These are phyloP conservation scores for Diabrotica undecimpunctata DNA, from an alignment of 1,140 invertebrate genomes.

Conservation along the genomic window DNA sequence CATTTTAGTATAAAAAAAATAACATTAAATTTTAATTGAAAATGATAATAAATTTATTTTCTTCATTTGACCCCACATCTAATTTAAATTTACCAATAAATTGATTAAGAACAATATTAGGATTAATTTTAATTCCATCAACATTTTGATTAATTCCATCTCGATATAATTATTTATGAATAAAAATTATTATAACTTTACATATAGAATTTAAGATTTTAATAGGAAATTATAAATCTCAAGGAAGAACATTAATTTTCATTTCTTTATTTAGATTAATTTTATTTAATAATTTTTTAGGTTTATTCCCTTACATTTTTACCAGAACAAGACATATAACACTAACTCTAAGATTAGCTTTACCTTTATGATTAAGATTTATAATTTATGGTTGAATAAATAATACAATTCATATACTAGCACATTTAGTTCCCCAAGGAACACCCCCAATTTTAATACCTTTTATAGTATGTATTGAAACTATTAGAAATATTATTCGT, in stretches of 20 bases:
- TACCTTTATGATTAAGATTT: conserved; percentile 59
- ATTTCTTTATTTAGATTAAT: conserved; percentile 54
- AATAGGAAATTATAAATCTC: conserved; percentile 43
- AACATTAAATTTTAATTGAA: conserved; percentile 48
- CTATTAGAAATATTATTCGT: conserved; percentile 60
- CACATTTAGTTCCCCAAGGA: conserved; percentile 58
- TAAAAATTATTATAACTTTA: conserved; percentile 47
- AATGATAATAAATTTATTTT: conserved; percentile 57
- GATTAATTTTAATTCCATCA: conserved; percentile 49
- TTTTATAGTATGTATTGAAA: conserved; percentile 58
- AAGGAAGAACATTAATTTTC: conserved; percentile 52
- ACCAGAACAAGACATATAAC: conserved; percentile 57
- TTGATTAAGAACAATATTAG: conserved; percentile 52
- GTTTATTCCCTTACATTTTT: conserved; percentile 66
- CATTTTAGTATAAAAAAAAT: conserved; percentile 36
- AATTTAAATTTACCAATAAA: conserved; percentile 51
- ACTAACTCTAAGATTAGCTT: conserved; percentile 52
- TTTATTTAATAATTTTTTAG: conserved; percentile 61
- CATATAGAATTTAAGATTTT: conserved; percentile 55
- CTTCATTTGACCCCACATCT: conserved; percentile 52
- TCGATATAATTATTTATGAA: conserved; percentile 49
- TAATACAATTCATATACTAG: conserved; percentile 55
- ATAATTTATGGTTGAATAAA: conserved; percentile 58
- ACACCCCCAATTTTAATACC: conserved; percentile 55
- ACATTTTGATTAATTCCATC: conserved; percentile 52